phyloP scores from a whole-genome alignment of 1,140 invertebrate genomes.

The Temnothorax curvispinosus region DNA sequence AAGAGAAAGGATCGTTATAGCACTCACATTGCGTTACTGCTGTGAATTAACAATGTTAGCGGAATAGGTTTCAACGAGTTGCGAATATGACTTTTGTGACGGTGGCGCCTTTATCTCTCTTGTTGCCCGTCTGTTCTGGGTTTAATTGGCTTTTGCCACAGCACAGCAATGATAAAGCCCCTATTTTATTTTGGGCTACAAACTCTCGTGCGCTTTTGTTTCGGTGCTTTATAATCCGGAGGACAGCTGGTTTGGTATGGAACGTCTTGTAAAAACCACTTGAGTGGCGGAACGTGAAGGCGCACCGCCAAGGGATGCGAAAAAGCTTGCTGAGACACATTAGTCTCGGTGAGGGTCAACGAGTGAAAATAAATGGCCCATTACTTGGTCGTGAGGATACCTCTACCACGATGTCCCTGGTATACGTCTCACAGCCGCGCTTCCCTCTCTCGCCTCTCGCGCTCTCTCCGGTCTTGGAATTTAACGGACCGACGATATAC shows the following conservation, averaged over 20 bases:
- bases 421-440: slow-evolving; percentile 1
- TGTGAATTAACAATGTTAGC: neutral
- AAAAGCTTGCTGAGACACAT: slow-evolving; percentile 78
- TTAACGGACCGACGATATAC: slow-evolving; percentile 69
- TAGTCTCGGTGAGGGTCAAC: slow-evolving; percentile 79
- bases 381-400: slow-evolving; percentile 71
- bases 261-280: slow-evolving; percentile 63
- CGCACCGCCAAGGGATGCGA: slow-evolving; percentile 63
- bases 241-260: slow-evolving; percentile 25
- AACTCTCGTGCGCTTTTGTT: slow-evolving; percentile 39
- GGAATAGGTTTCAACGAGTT: slow-evolving; percentile 9
- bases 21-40: neutral
- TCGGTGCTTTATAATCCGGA: slow-evolving; percentile 45
- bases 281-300: slow-evolving; percentile 65
- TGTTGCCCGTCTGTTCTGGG: neutral
- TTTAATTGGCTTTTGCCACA: slow-evolving; percentile 28
- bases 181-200: slow-evolving; percentile 17
- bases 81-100: neutral
- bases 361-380: slow-evolving; percentile 80
- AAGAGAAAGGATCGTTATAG: neutral
- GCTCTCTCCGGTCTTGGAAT: slow-evolving; percentile 58
- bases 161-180: slow-evolving; percentile 26
- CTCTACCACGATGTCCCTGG: slow-evolving; percentile 53
- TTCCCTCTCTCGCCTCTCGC: neutral
- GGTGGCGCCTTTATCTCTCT: neutral